Conservation (phyloP, 2,797 vertebrate genomes). For the Coendou prehensilis region DNA sequence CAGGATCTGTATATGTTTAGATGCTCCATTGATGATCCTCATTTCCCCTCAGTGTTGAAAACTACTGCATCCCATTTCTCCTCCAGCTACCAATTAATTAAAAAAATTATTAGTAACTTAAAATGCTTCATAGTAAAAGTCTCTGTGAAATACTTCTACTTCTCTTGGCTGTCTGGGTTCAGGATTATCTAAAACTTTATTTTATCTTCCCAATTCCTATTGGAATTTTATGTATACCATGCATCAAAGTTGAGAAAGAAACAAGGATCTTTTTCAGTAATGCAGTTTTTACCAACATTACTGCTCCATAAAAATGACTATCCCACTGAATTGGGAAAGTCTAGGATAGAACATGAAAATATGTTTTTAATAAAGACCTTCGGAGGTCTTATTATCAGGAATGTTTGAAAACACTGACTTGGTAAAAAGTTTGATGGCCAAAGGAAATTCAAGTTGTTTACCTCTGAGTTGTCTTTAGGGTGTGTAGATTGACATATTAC, state of each 20-base stretch:
- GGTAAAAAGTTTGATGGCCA: slow-evolving; percentile 8
- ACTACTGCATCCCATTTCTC: not conserved
- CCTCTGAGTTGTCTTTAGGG: not conserved
- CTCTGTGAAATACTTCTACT: not conserved
- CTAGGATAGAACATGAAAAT: not conserved
- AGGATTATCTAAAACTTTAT: slow-evolving; percentile 36
- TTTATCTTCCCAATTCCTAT: slow-evolving; percentile 5
- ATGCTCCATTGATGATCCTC: not conserved
- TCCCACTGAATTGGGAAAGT: not conserved
- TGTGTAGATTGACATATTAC: not conserved
- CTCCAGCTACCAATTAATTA: not conserved
- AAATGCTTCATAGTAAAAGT: not conserved
- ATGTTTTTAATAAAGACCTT: not conserved
- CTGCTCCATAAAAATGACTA: not conserved
- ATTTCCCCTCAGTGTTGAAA: not conserved
- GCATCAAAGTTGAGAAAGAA: not conserved
- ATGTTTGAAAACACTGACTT: slow-evolving; percentile 29
- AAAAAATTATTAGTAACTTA: not conserved
- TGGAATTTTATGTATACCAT: not conserved
- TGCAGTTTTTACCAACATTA: not conserved
- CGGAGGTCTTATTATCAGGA: not conserved
- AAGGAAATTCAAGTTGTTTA: not conserved
- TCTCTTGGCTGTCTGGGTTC: not conserved
- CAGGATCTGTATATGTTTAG: not conserved
- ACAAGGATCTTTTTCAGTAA: not conserved